Evolutionary conservation across 1,140 invertebrate genomes (phyloP), one percentile per base, ranked within the genome.

Genomic region (Anastrepha ludens): DNA sequence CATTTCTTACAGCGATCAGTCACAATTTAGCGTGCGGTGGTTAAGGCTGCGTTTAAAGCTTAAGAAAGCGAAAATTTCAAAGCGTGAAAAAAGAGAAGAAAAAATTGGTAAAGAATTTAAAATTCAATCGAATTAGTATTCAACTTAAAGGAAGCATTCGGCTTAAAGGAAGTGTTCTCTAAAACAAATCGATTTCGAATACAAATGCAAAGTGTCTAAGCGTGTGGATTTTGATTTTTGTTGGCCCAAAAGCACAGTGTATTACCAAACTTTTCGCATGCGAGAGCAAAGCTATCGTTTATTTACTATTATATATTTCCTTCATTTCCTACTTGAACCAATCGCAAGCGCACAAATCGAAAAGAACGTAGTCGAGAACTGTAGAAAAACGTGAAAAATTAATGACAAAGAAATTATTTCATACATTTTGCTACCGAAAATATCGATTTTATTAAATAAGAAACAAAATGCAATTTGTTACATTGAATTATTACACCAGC

Each of bases 1-100:
- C 39, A 86, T 64, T 86, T 86, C 85, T 86, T 60, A 62, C 7
- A 47, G 60, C 85, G 85, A 86, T 86, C 85, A 86, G 85, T 86
- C 58, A 86, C 58, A 86, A 60, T 62, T 62, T 7, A 64, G 39
- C 85, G 85, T 86, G 85, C 85, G 85, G 55, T 64, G 85, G 85
- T 64, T 60, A 86, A 62, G 29, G 85, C 85, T 62, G 85, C 29
- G 41, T 58, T 81, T 50, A 11, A 20, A 81, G 74, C 74, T 6
- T n/a, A 55, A 55, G 74, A 50, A 55, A 81, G 9, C 44, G 47
- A 17, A 11, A 55, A 78, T 78, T 78, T 47, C 5, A 50, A 47
- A 81, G 41, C 74, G 74, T 81, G 74, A 55, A 81, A 47, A 81
- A 55, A 67, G 6, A 39, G 29, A 67, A 67, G 29, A 67, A 7